Percentiles rank a stretch among this genome's conserved stretches.
These are phyloP conservation scores for Acanthosepion esculentum DNA, from an alignment of 2,888 invertebrate species.

Conservation along the genomic window DNA sequence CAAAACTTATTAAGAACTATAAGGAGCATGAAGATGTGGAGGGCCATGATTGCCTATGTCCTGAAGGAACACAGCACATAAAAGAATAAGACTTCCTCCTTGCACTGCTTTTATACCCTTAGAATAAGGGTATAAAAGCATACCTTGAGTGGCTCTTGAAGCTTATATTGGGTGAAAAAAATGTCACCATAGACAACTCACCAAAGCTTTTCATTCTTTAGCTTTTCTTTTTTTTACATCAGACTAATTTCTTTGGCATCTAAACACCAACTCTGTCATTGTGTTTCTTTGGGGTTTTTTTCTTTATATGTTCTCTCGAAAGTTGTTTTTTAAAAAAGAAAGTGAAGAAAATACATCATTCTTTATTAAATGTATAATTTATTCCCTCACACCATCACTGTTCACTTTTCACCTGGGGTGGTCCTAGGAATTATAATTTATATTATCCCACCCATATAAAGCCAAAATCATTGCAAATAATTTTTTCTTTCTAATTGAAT, in stretches of 20 bases:
- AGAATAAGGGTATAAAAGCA: no score
- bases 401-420: neutral
- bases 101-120: no score
- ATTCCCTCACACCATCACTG: neutral
- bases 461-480: no score
- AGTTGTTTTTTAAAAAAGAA: neutral
- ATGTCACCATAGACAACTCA: neutral
- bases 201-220: neutral
- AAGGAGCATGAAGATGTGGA: no score
- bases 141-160: no score
- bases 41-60: no score
- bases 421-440: neutral
- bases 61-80: no score
- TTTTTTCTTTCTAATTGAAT: no score
- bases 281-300: neutral
- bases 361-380: neutral
- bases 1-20: no score
- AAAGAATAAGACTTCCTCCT: no score
- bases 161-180: neutral
- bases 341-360: neutral
- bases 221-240: neutral
- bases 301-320: neutral
- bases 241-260: conserved; percentile 7
- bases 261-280: neutral
- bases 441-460: neutral